Evolutionary conservation across 2,797 vertebrate genomes (phyloP), one percentile per base, ranked within the genome.

Genomic region (Tolypeutes matacus): DNA sequence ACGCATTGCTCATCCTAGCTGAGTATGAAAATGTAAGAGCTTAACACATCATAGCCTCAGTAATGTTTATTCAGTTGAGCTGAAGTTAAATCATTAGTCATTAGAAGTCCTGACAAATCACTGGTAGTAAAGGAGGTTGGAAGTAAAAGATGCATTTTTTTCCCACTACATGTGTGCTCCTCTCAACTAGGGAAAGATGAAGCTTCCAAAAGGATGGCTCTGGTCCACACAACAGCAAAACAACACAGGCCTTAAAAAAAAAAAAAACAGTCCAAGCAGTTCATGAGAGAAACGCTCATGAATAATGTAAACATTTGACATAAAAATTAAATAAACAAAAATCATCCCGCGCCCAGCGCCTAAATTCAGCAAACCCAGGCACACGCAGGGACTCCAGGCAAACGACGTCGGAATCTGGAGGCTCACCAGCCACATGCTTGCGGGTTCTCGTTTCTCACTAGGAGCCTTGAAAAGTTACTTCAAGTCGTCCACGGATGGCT

Each of bases 401-500:
- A 20, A 4, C 5, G 31, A 20, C 8, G 46, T 2, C 29, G 84
- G 6, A 2, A 36, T n/a, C 9, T 39, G 85, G 76, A 76, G 86
- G 15, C 72, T 31, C 86, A 46, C 76, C 36, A 72, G 58, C 85
- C 34, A 49, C 91, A 39, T 25, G 85, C 31, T 11, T 91, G 89
- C 39, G 88, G 64, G 90, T 86, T 90, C 96, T 85, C 58, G 14
- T 39, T 92, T 95, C 91, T 92, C 96, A 92, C 96, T 18, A 7
- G 5, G 86, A 92, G 89, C 80, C 91, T 88, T 36, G 42, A 88
- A 70, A 93, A 91, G 80, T 62, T 67, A 73, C 64, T 96, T 87
- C 82, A 49, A 82, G 93, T 67, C 80, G 34, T 58, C 67, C 10
- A 20, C 31, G 82, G 87, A 75, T 23, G 77, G 95, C 88, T 80